Evolutionary conservation across 53 echinoderm and acorn worm species (phyloP).

Genomic region (Echinarachnius parma): DNA sequence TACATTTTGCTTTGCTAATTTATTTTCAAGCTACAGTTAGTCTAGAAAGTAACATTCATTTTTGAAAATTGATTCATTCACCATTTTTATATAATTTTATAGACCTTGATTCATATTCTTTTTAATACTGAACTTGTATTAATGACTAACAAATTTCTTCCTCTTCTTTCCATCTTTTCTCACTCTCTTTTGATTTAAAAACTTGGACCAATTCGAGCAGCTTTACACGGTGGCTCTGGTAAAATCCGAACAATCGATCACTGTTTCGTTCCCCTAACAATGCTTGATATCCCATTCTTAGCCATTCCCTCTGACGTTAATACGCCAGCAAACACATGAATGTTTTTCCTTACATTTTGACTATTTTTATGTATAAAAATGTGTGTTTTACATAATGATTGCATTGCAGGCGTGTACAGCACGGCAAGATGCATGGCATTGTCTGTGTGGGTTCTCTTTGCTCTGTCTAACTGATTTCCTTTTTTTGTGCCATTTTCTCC

Average conservation of each 20-base stretch:
- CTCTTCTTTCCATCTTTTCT: not conserved
- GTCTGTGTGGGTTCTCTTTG: not conserved
- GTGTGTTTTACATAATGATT: not conserved
- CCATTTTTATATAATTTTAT: not conserved
- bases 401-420: not conserved
- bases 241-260: constrained; percentile 20
- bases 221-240: constrained; percentile 7
- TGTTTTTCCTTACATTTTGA: too few relatives aligned
- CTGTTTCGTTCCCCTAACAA: constrained; percentile 26
- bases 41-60: too few relatives aligned
- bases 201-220: too few relatives aligned
- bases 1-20: too few relatives aligned
- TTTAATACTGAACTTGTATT: not conserved
- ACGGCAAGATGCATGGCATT: not conserved
- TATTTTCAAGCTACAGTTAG: too few relatives aligned
- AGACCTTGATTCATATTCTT: not conserved
- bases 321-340: not conserved
- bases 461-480: too few relatives aligned
- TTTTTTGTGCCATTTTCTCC: too few relatives aligned
- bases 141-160: not conserved
- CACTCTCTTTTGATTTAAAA: not conserved
- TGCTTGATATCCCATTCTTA: constrained; percentile 29
- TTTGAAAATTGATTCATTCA: too few relatives aligned
- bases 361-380: too few relatives aligned
- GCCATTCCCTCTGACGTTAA: not conserved